Conservation (phyloP, 2,797 vertebrate genomes). For the Oryzias dopingdopingensis region DNA sequence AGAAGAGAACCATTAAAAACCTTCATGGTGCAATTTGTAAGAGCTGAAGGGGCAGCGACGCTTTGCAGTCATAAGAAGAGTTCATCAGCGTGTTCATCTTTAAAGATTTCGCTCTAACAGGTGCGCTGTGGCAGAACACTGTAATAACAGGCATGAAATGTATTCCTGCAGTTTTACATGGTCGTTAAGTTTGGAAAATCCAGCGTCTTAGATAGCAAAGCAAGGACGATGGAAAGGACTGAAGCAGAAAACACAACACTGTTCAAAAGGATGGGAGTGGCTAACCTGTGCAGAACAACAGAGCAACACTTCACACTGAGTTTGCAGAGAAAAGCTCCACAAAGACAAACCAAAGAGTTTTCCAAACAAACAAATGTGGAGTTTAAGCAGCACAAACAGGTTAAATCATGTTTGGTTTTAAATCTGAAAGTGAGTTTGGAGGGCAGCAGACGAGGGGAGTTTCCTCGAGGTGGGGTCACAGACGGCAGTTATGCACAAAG, state of each 20-base stretch:
- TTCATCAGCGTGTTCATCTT: conserved; percentile 17
- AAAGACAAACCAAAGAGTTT: conserved; percentile 11
- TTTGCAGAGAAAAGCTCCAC: conserved; percentile 49
- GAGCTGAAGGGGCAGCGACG: conserved; percentile 54
- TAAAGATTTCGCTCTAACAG: conserved; percentile 19
- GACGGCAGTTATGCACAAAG: conserved; percentile 64
- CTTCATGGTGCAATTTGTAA: conserved; percentile 64
- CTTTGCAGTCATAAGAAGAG: conserved; percentile 32
- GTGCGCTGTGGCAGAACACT: neutral
- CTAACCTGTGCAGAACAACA: conserved; percentile 51
- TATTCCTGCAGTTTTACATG: neutral
- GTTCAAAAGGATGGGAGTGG: conserved; percentile 35
- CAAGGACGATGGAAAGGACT: neutral
- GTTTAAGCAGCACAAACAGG: conserved; percentile 17
- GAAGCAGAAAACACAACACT: neutral
- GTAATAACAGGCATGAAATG: neutral
- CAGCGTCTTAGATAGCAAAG: neutral
- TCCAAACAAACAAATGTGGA: conserved; percentile 35
- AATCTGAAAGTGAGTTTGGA: conserved; percentile 1
- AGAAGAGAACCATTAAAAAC: conserved; percentile 62
- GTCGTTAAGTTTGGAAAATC: neutral
- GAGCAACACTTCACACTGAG: conserved; percentile 50
- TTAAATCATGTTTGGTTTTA: conserved; percentile 30
- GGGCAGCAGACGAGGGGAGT: conserved; percentile 31
- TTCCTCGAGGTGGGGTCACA: conserved; percentile 47